Percentiles rank a stretch among this genome's conserved stretches.
phyloP scores from a whole-genome alignment of 2,113 vertebrate species.

The Plestiodon gilberti region DNA sequence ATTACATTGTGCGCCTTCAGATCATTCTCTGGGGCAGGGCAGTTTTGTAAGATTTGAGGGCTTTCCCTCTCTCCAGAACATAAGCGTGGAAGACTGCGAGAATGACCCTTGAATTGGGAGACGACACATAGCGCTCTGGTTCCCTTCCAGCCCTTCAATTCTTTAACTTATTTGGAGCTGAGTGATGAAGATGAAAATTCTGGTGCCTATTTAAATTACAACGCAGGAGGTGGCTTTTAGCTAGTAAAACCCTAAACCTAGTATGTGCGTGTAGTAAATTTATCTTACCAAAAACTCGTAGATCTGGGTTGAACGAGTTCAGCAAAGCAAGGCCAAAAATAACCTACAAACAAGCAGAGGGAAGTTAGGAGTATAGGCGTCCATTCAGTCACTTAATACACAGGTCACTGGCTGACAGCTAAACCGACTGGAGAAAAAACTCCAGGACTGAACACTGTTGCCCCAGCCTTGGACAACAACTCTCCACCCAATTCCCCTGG shows the following conservation, averaged over 20 bases:
- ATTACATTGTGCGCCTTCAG: neutral
- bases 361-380: neutral
- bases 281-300: constrained; percentile 94
- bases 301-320: constrained; percentile 94
- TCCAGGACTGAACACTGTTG: neutral
- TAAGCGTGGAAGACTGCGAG: neutral
- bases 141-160: neutral
- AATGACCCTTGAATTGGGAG: neutral
- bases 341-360: constrained; percentile 80
- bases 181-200: neutral
- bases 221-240: neutral
- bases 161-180: neutral
- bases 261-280: neutral
- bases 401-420: neutral
- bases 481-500: neutral
- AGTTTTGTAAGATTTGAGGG: neutral
- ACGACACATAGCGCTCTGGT: neutral
- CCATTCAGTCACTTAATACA: neutral
- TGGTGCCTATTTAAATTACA: neutral
- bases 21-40: neutral
- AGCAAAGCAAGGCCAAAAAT: constrained; percentile 98
- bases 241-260: neutral
- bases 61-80: neutral
- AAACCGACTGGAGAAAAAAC: neutral
- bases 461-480: neutral